phyloP scores from a whole-genome alignment of 2,797 vertebrate species.

The Echiichthys vipera region DNA sequence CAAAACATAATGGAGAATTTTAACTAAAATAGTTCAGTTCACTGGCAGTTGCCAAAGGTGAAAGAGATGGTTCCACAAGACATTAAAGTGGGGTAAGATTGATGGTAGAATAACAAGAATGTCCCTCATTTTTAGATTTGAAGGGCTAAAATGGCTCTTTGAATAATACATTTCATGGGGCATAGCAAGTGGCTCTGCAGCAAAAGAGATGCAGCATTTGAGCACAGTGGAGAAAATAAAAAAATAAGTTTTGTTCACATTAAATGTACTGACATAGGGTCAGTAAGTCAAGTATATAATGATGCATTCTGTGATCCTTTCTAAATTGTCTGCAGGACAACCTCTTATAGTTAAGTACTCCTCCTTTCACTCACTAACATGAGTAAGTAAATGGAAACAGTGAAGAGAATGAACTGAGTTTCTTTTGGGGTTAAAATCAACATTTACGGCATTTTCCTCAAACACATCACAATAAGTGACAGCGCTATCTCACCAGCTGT shows the following conservation, averaged over 20 bases:
- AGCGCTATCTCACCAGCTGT: constrained; percentile 58
- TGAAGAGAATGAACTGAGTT: neutral
- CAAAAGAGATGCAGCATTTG: constrained; percentile 19
- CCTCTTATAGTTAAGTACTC: constrained; percentile 18
- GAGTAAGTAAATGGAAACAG: constrained; percentile 11
- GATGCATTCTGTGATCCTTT: constrained; percentile 3
- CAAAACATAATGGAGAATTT: neutral
- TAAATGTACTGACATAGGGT: constrained; percentile 22
- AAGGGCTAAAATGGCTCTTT: constrained; percentile 32
- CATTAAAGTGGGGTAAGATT: neutral
- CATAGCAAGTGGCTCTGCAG: constrained; percentile 22
- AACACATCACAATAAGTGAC: constrained; percentile 52
- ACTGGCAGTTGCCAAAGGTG: neutral
- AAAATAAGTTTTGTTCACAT: constrained; percentile 4
- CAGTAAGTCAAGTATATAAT: constrained; percentile 23
- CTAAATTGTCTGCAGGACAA: constrained; percentile 21
- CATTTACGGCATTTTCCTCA: constrained; percentile 20
- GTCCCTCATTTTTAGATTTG: constrained; percentile 35
- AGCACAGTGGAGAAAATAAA: constrained; percentile 30
- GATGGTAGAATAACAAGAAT: constrained; percentile 13
- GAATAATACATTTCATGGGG: constrained; percentile 42
- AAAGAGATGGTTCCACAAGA: neutral
- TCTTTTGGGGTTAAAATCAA: constrained; percentile 41
- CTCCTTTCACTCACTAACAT: neutral
- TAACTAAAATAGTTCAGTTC: neutral